Evolutionary conservation across 37 sponge, comb jelly and placozoan genomes (phyloP), one percentile per base, ranked within the genome.

Genomic region (Axinella damicornis): DNA sequence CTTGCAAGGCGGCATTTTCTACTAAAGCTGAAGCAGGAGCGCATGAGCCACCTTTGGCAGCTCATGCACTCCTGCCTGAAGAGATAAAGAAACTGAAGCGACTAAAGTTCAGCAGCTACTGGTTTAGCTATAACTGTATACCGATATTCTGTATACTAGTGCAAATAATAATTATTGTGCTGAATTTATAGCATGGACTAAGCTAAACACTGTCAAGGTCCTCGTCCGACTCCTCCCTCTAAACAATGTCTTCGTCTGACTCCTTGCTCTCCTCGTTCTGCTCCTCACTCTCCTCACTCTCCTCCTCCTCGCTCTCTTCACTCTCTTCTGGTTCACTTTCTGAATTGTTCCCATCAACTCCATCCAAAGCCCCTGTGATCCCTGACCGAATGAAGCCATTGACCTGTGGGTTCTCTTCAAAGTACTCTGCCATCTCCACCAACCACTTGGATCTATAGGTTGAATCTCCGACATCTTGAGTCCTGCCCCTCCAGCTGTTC

Each of bases 361-460:
- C 71, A 69, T 69, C 71, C 71, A 30, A 21, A 22, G 37, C 71
- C 5, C 37, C 71, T 35, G 71, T 35, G 36, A 69, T 69, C 31
- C 71, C 71, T 30, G 34, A 69, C 4, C 37, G 33, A 30, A 69
- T 88, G 65, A 88, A 93, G 16, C 89, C 93, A 80, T 83, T 92
- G 16, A 33, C 31, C 28, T n/a, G 6, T 25, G 31, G 54, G 46
- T 80, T 69, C 19, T 36, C 6, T 35, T 65, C 79, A 2, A 88
- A 15, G 56, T 92, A 71, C 30, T 88, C 71, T 39, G 37, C 80
- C 30, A 89, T 30, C 16, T 67, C 56, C 61, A 88, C 82, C 18
- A 88, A 35, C 93, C 93, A 93, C 24, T 76, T 62, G 65, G 64
- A n/a, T 66, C 55, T 17, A 79, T 54, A 30, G 64, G 57, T 33